Evolutionary conservation across 2,113 vertebrate genomes (phyloP).

Genomic region (Oxyruncus cristatus): DNA sequence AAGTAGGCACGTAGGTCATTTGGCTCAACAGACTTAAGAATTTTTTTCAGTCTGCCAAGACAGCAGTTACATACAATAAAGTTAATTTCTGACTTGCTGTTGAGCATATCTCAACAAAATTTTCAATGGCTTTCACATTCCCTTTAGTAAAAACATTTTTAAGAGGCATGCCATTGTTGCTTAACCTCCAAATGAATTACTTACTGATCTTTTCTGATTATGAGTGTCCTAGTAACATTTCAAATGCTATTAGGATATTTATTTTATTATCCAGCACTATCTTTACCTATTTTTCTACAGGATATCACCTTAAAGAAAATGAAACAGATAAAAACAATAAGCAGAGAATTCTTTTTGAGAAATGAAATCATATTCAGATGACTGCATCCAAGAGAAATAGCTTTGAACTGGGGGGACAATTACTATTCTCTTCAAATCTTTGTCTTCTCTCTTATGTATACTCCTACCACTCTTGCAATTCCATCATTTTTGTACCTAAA

Average conservation of each 20-base stretch:
- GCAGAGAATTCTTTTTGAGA: background rate
- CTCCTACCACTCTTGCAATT: background rate
- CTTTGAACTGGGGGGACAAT: background rate
- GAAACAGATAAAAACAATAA: background rate
- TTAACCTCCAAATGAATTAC: background rate
- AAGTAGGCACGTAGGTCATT: background rate
- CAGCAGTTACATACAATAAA: background rate
- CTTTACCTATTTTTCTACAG: background rate
- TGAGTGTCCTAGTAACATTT: background rate
- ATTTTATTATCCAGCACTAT: background rate
- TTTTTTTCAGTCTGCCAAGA: background rate
- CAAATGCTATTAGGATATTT: background rate
- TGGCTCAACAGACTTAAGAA: background rate
- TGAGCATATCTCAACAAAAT: background rate
- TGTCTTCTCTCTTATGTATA: background rate
- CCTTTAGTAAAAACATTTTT: background rate
- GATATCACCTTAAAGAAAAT: background rate
- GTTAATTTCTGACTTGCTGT: background rate
- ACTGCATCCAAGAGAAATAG: background rate
- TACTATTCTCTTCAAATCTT: background rate
- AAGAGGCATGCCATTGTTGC: background rate
- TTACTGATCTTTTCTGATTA: background rate
- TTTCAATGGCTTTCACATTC: background rate
- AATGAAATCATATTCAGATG: background rate
- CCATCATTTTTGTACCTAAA: background rate